Conservation (phyloP, 2,113 vertebrate species). For the Leptodactylus fuscus region DNA sequence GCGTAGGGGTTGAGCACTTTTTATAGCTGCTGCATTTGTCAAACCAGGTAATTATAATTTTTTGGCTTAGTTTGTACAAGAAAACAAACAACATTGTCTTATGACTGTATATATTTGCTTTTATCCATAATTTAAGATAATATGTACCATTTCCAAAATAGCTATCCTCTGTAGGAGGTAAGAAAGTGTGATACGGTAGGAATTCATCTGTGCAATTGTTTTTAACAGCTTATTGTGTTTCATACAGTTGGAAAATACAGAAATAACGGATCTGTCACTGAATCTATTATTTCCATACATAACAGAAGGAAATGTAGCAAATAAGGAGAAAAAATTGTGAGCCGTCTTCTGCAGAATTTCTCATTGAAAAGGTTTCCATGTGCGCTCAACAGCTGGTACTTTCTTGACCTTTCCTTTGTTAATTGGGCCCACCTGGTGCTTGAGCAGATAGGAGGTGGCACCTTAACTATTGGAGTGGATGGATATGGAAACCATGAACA, state of each 20-base stretch:
- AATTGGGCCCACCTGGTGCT: conserved; percentile 61
- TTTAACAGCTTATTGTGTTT: conserved; percentile 38
- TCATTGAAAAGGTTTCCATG: conserved; percentile 59
- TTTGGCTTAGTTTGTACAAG: neutral
- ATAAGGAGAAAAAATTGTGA: conserved; percentile 1
- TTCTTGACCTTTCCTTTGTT: conserved; percentile 61
- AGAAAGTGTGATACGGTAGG: neutral
- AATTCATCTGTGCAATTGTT: conserved; percentile 47
- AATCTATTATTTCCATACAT: conserved; percentile 31
- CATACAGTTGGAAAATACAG: neutral
- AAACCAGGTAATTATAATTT: neutral
- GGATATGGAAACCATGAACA: conserved; percentile 41
- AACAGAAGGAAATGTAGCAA: conserved; percentile 49
- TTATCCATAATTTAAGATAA: conserved; percentile 11
- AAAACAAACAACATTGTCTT: neutral
- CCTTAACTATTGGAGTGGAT: conserved; percentile 58
- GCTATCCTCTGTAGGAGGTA: conserved; percentile 2
- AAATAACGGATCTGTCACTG: conserved; percentile 37
- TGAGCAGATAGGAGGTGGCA: conserved; percentile 28
- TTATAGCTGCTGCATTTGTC: too few species aligned
- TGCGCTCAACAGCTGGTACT: conserved; percentile 22
- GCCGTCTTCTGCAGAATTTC: conserved; percentile 9
- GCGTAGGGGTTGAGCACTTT: too few species aligned
- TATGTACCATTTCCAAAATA: conserved; percentile 23
- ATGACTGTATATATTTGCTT: neutral